A percentile compares a stretch with the other conserved stretches of the same genome.
phyloP scores from a whole-genome alignment of 2,113 vertebrate genomes.

The Ahaetulla prasina region DNA sequence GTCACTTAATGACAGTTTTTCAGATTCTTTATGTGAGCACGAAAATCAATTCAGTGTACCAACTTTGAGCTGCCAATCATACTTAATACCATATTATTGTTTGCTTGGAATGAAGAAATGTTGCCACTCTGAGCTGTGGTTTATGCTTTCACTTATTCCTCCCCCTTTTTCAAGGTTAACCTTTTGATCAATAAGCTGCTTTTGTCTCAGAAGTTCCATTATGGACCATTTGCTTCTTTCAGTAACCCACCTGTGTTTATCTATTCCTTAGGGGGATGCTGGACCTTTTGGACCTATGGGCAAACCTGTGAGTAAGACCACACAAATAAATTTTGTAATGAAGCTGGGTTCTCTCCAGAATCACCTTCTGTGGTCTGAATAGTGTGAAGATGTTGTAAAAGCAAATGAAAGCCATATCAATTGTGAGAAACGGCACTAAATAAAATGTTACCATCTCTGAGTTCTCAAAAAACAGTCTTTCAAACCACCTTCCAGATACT shows the following conservation, averaged over 20 bases:
- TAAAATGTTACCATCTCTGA: neutral
- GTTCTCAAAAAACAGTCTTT: neutral
- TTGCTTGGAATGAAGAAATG: neutral
- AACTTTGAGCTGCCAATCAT: neutral
- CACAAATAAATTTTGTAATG: neutral
- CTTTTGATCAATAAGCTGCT: neutral
- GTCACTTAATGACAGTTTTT: neutral
- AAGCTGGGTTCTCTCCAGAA: neutral
- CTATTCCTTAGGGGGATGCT: constrained; percentile 71
- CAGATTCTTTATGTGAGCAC: neutral
- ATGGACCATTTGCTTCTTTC: neutral
- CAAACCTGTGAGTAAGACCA: constrained; percentile 70
- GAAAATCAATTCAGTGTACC: neutral
- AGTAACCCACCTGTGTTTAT: neutral
- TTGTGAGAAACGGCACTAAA: neutral
- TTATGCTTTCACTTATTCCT: neutral
- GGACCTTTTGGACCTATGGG: constrained; percentile 77
- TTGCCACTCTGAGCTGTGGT: neutral
- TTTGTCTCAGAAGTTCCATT: neutral
- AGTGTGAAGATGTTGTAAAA: neutral
- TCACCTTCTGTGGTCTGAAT: neutral
- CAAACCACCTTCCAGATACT: neutral
- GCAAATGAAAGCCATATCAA: neutral
- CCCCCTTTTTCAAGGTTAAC: neutral
- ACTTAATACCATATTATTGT: neutral